Percentiles rank a stretch among this genome's conserved stretches.
Conservation (phyloP, 2,113 vertebrate species). For the Pachycephala philippinensis region DNA sequence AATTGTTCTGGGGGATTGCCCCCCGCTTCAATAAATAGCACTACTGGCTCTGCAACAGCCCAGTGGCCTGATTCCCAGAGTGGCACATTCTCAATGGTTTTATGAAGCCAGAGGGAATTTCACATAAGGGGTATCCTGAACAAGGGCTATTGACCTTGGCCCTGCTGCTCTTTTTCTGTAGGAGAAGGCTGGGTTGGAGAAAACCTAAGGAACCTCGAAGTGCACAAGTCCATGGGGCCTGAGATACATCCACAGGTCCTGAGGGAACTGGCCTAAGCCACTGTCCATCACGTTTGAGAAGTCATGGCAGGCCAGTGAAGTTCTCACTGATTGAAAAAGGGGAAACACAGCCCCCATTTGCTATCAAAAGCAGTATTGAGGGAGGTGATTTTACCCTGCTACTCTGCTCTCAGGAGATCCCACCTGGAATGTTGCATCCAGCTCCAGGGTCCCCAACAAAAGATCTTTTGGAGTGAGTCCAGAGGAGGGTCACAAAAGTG, state of each 20-base stretch:
- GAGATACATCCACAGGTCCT: neutral
- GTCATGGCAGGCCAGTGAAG: neutral
- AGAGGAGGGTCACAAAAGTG: neutral
- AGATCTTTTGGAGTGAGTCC: neutral
- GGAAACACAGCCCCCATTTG: neutral
- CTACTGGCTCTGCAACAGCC: neutral
- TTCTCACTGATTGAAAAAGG: neutral
- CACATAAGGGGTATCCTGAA: neutral
- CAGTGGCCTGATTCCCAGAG: neutral
- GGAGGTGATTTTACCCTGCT: neutral
- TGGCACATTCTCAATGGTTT: neutral
- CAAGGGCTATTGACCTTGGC: neutral
- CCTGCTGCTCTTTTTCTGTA: neutral
- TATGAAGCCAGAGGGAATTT: neutral
- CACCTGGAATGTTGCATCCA: neutral
- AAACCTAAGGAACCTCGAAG: neutral
- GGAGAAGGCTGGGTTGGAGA: neutral
- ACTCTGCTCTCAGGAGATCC: neutral
- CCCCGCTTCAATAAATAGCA: constrained; percentile 62
- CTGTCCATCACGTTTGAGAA: neutral
- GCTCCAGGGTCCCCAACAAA: neutral
- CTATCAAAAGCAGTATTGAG: accelerated
- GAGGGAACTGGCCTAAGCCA: neutral
- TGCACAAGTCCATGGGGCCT: neutral
- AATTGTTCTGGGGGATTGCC: neutral